phyloP scores from a whole-genome alignment of 2,888 invertebrate genomes.

The Patella caerulea region DNA sequence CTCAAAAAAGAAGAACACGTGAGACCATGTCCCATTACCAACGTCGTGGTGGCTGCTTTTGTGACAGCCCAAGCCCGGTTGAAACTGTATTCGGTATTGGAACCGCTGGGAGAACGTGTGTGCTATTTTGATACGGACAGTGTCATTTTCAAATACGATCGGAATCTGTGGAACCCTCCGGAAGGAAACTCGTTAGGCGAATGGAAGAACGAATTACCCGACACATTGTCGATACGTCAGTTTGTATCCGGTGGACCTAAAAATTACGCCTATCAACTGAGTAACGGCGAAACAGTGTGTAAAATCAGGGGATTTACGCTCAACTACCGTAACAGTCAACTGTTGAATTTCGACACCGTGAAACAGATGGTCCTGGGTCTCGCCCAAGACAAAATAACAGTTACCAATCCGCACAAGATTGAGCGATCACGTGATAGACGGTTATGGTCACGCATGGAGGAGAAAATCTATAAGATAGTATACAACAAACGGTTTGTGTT shows the following conservation, averaged over 20 bases:
- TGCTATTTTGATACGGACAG: neutral
- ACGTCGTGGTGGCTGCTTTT: neutral
- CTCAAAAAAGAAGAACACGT: neutral
- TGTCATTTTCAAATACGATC: neutral
- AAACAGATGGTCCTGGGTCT: neutral
- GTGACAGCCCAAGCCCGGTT: neutral
- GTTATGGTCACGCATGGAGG: neutral
- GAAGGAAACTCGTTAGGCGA: neutral
- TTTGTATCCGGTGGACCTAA: neutral
- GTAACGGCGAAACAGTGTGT: neutral
- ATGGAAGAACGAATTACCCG: neutral
- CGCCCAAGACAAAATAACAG: neutral
- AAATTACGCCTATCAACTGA: constrained; percentile 5
- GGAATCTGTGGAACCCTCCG: neutral
- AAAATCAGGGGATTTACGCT: neutral
- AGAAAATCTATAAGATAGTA: neutral
- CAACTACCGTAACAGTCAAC: neutral
- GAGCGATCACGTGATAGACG: neutral
- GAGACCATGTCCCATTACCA: neutral
- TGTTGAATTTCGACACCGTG: neutral
- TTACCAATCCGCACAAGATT: neutral
- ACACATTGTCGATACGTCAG: neutral
- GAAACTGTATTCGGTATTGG: neutral
- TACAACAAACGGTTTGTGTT: neutral
- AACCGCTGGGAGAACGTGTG: neutral